phyloP scores from a whole-genome alignment of 2,888 invertebrate species.

The Leucophora obtusa region DNA sequence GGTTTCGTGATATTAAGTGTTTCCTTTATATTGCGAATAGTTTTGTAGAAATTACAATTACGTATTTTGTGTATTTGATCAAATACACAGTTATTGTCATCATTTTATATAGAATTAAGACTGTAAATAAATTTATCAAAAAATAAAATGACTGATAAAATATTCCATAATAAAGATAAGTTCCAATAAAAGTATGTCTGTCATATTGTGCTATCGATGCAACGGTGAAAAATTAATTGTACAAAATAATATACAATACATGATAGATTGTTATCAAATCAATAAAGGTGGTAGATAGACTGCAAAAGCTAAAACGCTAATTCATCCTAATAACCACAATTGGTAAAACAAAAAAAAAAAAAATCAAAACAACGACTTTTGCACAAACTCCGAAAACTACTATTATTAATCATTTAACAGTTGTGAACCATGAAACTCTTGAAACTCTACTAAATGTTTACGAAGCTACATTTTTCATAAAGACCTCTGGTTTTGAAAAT shows the following conservation, averaged over 20 bases:
- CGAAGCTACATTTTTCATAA: background rate
- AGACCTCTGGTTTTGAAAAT: background rate
- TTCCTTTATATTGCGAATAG: background rate
- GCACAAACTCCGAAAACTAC: background rate
- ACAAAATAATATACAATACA: background rate
- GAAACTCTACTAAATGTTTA: constrained; percentile 36
- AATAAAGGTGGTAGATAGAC: background rate
- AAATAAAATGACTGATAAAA: background rate
- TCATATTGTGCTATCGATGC: too few species aligned
- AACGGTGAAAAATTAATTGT: background rate
- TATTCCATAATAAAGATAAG: background rate
- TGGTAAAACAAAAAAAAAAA: background rate
- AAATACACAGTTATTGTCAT: background rate
- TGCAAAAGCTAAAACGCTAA: background rate
- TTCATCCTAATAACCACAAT: background rate
- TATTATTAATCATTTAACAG: background rate
- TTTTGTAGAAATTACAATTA: background rate
- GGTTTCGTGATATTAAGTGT: background rate
- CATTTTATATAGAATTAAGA: background rate
- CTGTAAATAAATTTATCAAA: background rate
- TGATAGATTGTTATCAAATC: background rate
- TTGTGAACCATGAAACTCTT: background rate
- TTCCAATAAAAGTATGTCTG: background rate
- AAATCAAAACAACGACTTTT: background rate
- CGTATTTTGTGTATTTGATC: background rate